Conservation (phyloP, 2,888 invertebrate genomes). For the Norana najaformis region DNA sequence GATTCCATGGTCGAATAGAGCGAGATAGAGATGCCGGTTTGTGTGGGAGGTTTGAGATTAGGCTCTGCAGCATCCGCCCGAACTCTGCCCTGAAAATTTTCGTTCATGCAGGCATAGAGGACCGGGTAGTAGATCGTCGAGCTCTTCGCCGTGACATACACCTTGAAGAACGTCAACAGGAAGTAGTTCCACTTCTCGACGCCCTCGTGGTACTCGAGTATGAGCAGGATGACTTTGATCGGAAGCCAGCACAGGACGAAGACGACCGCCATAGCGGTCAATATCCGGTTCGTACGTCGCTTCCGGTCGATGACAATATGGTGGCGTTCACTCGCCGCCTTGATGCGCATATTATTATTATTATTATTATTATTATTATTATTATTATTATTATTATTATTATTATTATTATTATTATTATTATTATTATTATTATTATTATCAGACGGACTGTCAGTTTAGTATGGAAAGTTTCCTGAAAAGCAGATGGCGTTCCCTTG, state of each 20-base stretch:
- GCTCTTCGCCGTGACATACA: slow-evolving; percentile 87
- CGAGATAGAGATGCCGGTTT: neutral
- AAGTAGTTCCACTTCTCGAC: slow-evolving; percentile 77
- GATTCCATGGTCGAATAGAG: neutral
- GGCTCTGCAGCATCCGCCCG: slow-evolving; percentile 64
- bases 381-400: too few relatives aligned
- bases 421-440: too few relatives aligned
- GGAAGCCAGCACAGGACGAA: slow-evolving; percentile 87
- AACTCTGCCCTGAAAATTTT: slow-evolving; percentile 89
- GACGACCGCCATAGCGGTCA: slow-evolving; percentile 93
- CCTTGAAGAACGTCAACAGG: slow-evolving; percentile 83
- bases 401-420: too few relatives aligned
- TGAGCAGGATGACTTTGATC: slow-evolving; percentile 86
- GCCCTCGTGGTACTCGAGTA: slow-evolving; percentile 60
- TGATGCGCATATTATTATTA: slow-evolving; percentile 62
- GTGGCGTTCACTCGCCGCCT: slow-evolving; percentile 82
- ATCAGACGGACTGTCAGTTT: too few relatives aligned
- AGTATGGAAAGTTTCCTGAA: too few relatives aligned
- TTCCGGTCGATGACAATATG: slow-evolving; percentile 90
- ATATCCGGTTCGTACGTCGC: slow-evolving; percentile 96
- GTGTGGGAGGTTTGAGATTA: neutral
- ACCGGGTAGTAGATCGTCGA: slow-evolving; percentile 93
- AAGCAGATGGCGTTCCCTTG: too few relatives aligned
- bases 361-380: too few relatives aligned
- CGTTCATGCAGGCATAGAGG: slow-evolving; percentile 92